Base-by-base conservation (phyloP, 2,888 invertebrate genomes). In the Eilema depressum region DNA sequence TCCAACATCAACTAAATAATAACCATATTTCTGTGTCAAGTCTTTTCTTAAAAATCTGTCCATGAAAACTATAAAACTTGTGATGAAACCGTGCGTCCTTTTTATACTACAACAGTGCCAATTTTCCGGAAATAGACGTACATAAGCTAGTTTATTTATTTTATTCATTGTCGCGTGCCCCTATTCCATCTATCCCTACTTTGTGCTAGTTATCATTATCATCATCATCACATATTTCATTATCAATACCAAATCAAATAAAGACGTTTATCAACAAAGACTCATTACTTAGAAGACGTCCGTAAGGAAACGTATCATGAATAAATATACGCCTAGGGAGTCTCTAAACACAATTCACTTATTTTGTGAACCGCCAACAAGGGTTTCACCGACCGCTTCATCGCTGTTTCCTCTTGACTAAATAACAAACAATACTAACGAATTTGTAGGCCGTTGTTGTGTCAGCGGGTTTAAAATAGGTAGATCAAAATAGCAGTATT, bases 371-470 rank as follows among this genome's bases (percentile, higher is more conserved):
- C 47, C 53, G n/a, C 53, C 10, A n/a, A 53, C 20, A n/a, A 20
- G n/a, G 53, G 53, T 53, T 53, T 53, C 53, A 53, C n/a, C n/a
- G n/a, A 53, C 53, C 53, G 53, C n/a, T 53, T 53, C 53, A 53
- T 53, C 53, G 10, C 47, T 47, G 20, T 47, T 47, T 53, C 53
- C 53, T 53, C 53, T 53, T 53, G 53, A 53, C 53, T 53, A 10
- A 53, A 53, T 53, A n/a, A 53, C 47, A 53, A n/a, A 53, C 53
- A 53, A 53, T 8, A 53, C n/a, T 17, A 53, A 53, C 20, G 20
- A 53, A 53, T 10, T 10, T 20, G 20, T 20, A 20, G 47, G n/a
- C 2, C 5, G 47, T 53, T 53, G 10, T 20, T 47, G 20, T 47
- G 47, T n/a, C n/a, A 47, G 47, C 7, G 47, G 47, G 47, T 47